These are phyloP conservation scores for Lasioglossum baleicum DNA, from an alignment of 1,140 invertebrate species.

Conservation along the genomic window DNA sequence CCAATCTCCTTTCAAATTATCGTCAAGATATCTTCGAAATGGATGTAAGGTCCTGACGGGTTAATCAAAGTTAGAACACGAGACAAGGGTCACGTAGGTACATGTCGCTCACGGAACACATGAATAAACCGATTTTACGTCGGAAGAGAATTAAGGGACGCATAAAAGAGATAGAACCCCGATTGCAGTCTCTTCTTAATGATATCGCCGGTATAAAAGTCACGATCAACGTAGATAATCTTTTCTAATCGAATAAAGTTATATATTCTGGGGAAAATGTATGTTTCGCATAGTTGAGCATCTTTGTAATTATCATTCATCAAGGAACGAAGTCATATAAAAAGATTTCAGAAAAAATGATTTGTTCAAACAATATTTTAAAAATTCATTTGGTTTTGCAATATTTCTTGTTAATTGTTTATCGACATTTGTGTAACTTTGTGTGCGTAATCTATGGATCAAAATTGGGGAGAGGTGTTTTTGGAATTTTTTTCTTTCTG, in stretches of 20 bases:
- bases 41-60: slow-evolving; percentile 19
- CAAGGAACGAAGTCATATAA: too few relatives aligned
- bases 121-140: slow-evolving; percentile 10
- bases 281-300: too few relatives aligned
- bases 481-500: too few relatives aligned
- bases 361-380: too few relatives aligned
- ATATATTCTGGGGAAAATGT: too few relatives aligned
- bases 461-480: too few relatives aligned
- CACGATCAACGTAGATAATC: not conserved
- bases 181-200: not conserved
- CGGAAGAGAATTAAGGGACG: not conserved
- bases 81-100: slow-evolving; percentile 7
- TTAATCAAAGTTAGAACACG: slow-evolving; percentile 38
- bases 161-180: not conserved
- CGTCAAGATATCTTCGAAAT: slow-evolving; percentile 10
- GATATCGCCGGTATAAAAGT: not conserved
- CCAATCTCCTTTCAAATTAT: slow-evolving; percentile 36
- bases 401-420: too few relatives aligned
- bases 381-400: too few relatives aligned
- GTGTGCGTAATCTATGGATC: too few relatives aligned
- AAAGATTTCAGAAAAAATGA: too few relatives aligned
- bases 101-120: not conserved
- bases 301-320: too few relatives aligned
- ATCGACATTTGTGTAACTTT: too few relatives aligned
- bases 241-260: not conserved